Evolutionary conservation across 2,888 invertebrate species (phyloP).

Genomic region (Phyto melanocephala): DNA sequence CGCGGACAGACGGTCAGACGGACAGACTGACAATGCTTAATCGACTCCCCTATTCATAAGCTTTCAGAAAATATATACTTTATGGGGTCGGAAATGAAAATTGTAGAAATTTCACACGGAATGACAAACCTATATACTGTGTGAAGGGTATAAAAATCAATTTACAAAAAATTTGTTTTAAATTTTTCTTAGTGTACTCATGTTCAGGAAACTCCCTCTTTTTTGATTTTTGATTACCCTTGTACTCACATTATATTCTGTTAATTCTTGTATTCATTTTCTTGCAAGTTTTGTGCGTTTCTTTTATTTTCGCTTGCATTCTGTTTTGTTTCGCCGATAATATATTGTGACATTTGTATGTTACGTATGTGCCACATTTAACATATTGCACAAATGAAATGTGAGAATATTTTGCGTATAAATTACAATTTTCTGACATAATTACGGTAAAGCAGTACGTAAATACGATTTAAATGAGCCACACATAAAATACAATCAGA

Average conservation of each 20-base stretch:
- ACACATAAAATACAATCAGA: conserved; percentile 55
- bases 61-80: too few relatives aligned
- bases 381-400: conserved; percentile 64
- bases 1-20: too few relatives aligned
- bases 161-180: too few relatives aligned
- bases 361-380: conserved; percentile 58
- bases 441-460: conserved; percentile 66
- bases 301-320: not conserved
- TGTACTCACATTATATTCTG: conserved; percentile 12
- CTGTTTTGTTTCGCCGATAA: conserved; percentile 50
- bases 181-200: conserved; percentile 10
- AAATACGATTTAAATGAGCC: conserved; percentile 65
- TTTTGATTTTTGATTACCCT: conserved; percentile 25
- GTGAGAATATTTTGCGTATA: conserved; percentile 67
- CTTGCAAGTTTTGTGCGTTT: conserved; percentile 13
- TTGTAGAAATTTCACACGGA: too few relatives aligned
- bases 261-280: conserved; percentile 10
- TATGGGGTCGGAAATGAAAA: too few relatives aligned
- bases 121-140: too few relatives aligned
- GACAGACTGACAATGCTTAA: too few relatives aligned
- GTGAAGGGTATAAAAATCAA: too few relatives aligned
- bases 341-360: conserved; percentile 69
- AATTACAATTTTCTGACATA: conserved; percentile 70
- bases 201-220: conserved; percentile 30
- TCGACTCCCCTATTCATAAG: too few relatives aligned